These are phyloP conservation scores for Aphrocallistes beatrix DNA, from an alignment of 37 sponge, comb jelly and placozoan genomes.

Conservation along the genomic window DNA sequence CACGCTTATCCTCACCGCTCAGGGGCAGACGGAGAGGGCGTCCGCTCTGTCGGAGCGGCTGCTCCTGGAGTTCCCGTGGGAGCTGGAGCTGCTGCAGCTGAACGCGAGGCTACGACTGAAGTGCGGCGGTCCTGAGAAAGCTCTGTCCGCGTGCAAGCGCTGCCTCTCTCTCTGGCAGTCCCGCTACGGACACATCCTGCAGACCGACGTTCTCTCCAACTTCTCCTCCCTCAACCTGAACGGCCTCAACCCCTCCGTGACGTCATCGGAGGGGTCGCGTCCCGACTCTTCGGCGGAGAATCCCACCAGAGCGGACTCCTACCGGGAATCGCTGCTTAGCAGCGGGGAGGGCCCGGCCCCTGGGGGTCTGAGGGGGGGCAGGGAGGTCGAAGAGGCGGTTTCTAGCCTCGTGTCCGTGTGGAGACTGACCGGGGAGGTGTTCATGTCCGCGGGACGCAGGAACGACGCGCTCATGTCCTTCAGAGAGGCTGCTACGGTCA, in stretches of 20 bases:
- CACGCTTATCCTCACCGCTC: neutral
- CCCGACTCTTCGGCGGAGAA: no score
- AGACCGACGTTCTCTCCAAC: neutral
- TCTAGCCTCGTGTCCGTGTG: neutral
- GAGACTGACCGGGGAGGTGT: neutral
- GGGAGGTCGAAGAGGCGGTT: neutral
- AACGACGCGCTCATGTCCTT: neutral
- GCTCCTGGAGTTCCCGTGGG: neutral
- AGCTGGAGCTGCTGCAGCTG: neutral
- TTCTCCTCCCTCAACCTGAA: neutral
- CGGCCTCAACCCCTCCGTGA: no score
- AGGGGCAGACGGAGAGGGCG: neutral
- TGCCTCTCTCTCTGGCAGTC: neutral
- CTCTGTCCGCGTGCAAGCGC: neutral
- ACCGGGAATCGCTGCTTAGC: no score
- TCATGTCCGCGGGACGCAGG: neutral
- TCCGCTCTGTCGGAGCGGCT: neutral
- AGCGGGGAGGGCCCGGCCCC: no score
- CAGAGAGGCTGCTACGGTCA: neutral
- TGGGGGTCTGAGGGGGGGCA: neutral
- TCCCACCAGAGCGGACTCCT: no score
- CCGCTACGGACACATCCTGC: neutral
- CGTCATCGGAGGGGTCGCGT: no score
- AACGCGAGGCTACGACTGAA: neutral
- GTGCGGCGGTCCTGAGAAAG: neutral